phyloP scores from a whole-genome alignment of 2,113 vertebrate genomes.

The Myiagra hebetior region DNA sequence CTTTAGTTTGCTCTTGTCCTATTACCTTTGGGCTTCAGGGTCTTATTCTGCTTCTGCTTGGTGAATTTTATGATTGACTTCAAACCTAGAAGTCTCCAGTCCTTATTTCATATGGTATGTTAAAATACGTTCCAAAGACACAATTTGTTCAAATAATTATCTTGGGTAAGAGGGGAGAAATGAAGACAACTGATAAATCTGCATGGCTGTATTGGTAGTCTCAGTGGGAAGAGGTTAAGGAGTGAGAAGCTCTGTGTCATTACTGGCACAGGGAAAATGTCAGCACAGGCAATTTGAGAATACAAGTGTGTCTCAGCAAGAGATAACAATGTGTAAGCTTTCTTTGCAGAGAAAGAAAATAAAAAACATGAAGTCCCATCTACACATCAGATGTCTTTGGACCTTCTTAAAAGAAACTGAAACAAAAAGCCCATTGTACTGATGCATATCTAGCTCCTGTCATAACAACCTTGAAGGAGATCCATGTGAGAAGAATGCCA shows the following conservation, averaged over 20 bases:
- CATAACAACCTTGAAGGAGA: background rate
- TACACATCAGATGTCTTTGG: background rate
- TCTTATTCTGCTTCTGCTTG: background rate
- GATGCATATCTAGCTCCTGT: background rate
- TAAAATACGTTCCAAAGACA: slow-evolving; percentile 22
- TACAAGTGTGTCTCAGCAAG: background rate
- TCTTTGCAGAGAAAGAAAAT: background rate
- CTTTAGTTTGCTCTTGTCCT: background rate
- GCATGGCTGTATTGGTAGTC: background rate
- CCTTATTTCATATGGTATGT: background rate
- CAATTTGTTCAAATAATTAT: background rate
- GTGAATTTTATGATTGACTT: background rate
- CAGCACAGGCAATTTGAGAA: background rate
- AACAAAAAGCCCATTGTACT: background rate
- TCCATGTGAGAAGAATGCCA: background rate
- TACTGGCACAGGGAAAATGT: background rate
- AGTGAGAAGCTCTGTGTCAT: background rate
- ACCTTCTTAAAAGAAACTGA: background rate
- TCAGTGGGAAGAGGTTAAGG: background rate
- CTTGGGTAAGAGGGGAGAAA: background rate
- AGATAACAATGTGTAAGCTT: background rate
- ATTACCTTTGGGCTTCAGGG: background rate
- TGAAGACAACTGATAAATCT: background rate
- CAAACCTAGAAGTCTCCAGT: background rate
- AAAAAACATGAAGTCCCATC: background rate